Percentiles rank a stretch among this genome's conserved stretches.
Evolutionary conservation across 2,113 vertebrate species (phyloP).

Genomic region (Taxidea taxus): DNA sequence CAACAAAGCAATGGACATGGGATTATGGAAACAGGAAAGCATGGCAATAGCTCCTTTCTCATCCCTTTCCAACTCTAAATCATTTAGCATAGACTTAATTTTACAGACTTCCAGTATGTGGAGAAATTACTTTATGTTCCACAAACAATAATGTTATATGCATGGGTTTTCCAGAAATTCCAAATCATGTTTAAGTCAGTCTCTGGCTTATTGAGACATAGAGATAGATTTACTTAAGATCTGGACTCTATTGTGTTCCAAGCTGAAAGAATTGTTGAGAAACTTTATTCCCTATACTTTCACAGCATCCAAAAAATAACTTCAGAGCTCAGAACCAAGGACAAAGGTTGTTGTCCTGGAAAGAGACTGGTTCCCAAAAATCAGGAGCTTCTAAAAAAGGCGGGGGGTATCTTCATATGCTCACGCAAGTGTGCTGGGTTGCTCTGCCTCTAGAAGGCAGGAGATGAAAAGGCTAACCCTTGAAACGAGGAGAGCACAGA

Average conservation of each 20-base stretch:
- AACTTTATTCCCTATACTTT: not conserved
- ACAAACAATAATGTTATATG: slow-evolving; percentile 27
- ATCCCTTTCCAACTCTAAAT: not conserved
- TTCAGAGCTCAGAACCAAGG: not conserved
- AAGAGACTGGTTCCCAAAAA: not conserved
- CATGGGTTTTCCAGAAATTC: not conserved
- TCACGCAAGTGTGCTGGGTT: not conserved
- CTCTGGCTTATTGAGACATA: not conserved
- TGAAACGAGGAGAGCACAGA: not conserved
- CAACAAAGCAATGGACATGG: not conserved
- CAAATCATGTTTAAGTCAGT: not conserved
- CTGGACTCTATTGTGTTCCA: not conserved
- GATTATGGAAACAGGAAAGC: not conserved
- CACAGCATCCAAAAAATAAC: not conserved
- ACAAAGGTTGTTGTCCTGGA: not conserved
- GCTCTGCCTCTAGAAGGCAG: not conserved
- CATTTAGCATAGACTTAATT: not conserved
- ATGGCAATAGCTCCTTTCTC: not conserved
- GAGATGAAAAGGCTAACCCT: not conserved
- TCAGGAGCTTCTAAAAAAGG: not conserved
- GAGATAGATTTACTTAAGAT: not conserved
- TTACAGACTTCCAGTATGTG: not conserved
- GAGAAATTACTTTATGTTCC: not conserved
- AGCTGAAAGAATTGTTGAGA: not conserved
- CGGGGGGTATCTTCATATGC: not conserved